These are phyloP conservation scores for Gadus macrocephalus DNA, from an alignment of 2,113 vertebrate species.

Conservation along the genomic window DNA sequence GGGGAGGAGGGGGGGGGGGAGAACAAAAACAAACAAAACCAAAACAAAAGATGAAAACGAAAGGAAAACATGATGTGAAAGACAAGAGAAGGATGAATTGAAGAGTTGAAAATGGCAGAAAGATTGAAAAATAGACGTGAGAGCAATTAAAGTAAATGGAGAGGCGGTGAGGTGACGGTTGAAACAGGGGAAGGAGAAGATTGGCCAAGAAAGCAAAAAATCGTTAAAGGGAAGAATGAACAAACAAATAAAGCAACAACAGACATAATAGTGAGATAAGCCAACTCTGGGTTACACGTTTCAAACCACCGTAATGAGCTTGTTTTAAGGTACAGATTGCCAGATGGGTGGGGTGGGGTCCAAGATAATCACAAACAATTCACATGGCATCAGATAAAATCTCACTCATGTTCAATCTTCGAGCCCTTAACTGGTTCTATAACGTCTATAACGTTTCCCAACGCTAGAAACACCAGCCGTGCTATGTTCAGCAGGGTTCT, in stretches of 20 bases:
- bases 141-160: slow-evolving; percentile 38
- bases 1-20: slow-evolving; percentile 32
- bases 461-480: neutral
- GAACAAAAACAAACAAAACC: slow-evolving; percentile 24
- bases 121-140: neutral
- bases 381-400: neutral
- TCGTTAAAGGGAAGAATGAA: slow-evolving; percentile 39
- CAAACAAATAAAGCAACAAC: slow-evolving; percentile 61
- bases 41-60: slow-evolving; percentile 9
- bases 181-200: slow-evolving; percentile 43
- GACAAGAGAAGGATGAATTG: slow-evolving; percentile 17
- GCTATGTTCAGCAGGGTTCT: slow-evolving; percentile 47
- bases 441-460: neutral
- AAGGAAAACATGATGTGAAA: slow-evolving; percentile 6
- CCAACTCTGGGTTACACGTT: slow-evolving; percentile 36
- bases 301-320: neutral
- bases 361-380: neutral
- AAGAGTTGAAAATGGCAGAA: too few species aligned
- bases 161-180: slow-evolving; percentile 39
- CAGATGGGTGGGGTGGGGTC: neutral
- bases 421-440: neutral
- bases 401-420: neutral
- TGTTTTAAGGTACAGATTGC: neutral
- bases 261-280: slow-evolving; percentile 31
- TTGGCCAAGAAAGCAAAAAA: slow-evolving; percentile 60